Base-by-base conservation (phyloP, 2,113 vertebrate genomes). In the Phalacrocorax brasilianus region DNA sequence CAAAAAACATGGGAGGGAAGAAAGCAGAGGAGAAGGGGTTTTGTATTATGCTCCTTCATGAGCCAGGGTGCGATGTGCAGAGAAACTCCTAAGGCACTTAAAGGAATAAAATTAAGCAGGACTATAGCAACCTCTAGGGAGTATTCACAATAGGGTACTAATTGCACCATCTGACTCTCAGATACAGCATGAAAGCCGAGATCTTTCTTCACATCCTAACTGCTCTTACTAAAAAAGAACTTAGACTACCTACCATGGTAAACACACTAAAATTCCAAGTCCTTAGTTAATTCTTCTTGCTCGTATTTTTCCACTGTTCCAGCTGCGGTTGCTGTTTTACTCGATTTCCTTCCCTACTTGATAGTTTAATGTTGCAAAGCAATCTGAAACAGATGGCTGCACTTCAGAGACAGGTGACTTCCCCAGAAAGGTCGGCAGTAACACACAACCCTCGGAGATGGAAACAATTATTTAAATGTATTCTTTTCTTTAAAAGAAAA, bases 401-500 rank as follows among this genome's bases (percentile, higher is more conserved):
- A 44, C 42, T 94, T 91, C 82, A 92, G 71, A 93, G 65, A 72
- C 38, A 86, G 58, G 85, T 85, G 91, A 89, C 63, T 91, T 88
- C 45, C 53, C 49, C 6, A 7, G 47, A 77, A 86, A 91, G 18
- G 66, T 59, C 0, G 0, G 18, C 52, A 77, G 49, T 58, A 56
- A 92, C 27, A 72, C 38, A 77, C 38, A 78, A 20, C 26, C 65
- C 59, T 90, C 55, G 33, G 82, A 87, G 88, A 81, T 17, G 14
- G 65, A 86, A 94, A 67, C 17, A 88, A 67, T 68, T 72, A 85
- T 77, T 93, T 56, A 59, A 85, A 71, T 63, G 13, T 53, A 71
- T 78, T 80, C 14, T 61, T 92, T 58, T 56, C 26, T 53, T 63
- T 82, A 59, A 71, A 86, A 85, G 27, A 80, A 83, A 84, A 49